Base-by-base conservation (phyloP, 2,797 vertebrate species). In the Onychomys arenicola region DNA sequence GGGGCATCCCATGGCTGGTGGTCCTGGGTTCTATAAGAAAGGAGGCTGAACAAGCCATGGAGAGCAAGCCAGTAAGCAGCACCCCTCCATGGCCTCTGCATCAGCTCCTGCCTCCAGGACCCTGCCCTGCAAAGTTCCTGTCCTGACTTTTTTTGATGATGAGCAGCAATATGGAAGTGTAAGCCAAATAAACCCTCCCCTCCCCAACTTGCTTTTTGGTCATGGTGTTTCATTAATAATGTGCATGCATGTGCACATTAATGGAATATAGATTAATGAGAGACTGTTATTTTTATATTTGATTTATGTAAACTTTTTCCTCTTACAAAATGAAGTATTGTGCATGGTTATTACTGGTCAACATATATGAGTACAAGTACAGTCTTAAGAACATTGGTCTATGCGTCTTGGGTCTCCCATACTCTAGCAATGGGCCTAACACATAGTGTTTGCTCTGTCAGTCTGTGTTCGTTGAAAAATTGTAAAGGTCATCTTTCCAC, bases 381-480 rank as follows among this genome's bases (percentile, higher is more conserved):
- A 89, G 13, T 37, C 52, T 12, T 76, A n/a, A 5, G 34, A 73
- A 63, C 43, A 40, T 27, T 57, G 9, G 52, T 92, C 8, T 86
- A 0, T 78, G 67, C 10, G 16, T 69, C 34, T 69, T 69, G 67
- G 67, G 49, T 84, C 7, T 52, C n/a, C 2, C 29, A 23, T 19
- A 67, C 71, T 91, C 77, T 87, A 92, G n/a, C 27, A 91, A 0
- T 94, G 90, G 32, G 17, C 52, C 27, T 83, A 8, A 73, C 32
- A 78, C 49, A 73, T 43, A 43, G 23, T 34, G 21, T 85, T 65
- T 95, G n/a, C 7, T 75, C 52, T 43, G 0, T 94, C 65, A 96
- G 40, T 89, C 25, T 25, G 29, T n/a, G 32, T 87, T 87, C 89
- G 27, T 85, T 90, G 43, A 96, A 21, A 73, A 85, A 76, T 85